Evolutionary conservation across 2,888 invertebrate species (phyloP).

Genomic region (Erebia epiphron): DNA sequence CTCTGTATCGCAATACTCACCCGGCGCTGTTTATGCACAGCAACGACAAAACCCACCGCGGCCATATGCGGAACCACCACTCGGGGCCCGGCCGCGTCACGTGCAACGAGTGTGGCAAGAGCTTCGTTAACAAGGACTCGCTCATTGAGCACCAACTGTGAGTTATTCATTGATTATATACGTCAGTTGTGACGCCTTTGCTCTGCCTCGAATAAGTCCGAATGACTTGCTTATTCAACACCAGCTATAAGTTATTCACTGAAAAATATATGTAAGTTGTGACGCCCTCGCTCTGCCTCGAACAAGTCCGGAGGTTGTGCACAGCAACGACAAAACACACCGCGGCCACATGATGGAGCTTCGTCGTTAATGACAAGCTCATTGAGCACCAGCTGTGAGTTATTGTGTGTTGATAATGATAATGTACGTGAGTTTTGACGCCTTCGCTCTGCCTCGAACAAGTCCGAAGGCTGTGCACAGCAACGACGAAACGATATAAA

Average conservation of each 20-base stretch:
- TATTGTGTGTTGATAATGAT: neutral
- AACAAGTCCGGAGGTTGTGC: no score
- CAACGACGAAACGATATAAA: slow-evolving; percentile 73
- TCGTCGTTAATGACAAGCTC: slow-evolving; percentile 72
- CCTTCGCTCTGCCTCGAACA: no score
- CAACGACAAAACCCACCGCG: slow-evolving; percentile 70
- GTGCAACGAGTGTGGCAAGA: slow-evolving; percentile 71
- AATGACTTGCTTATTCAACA: no score
- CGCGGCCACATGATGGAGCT: slow-evolving; percentile 71
- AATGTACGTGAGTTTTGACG: no score
- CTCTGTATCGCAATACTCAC: neutral
- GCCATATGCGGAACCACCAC: slow-evolving; percentile 74
- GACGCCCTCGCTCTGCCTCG: no score
- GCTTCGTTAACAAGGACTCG: slow-evolving; percentile 73
- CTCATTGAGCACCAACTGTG: slow-evolving; percentile 68
- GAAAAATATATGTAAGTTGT: no score
- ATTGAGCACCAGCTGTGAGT: slow-evolving; percentile 69
- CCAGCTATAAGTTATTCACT: no score
- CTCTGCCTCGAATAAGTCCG: neutral
- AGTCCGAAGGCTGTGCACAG: slow-evolving; percentile 44
- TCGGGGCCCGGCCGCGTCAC: slow-evolving; percentile 57
- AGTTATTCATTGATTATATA: slow-evolving; percentile 40
- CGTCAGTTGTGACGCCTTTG: neutral
- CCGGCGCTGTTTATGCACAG: slow-evolving; percentile 43
- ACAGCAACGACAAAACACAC: slow-evolving; percentile 71